Evolutionary conservation across 2,797 vertebrate species (phyloP).

Genomic region (Cirrhinus molitorella): DNA sequence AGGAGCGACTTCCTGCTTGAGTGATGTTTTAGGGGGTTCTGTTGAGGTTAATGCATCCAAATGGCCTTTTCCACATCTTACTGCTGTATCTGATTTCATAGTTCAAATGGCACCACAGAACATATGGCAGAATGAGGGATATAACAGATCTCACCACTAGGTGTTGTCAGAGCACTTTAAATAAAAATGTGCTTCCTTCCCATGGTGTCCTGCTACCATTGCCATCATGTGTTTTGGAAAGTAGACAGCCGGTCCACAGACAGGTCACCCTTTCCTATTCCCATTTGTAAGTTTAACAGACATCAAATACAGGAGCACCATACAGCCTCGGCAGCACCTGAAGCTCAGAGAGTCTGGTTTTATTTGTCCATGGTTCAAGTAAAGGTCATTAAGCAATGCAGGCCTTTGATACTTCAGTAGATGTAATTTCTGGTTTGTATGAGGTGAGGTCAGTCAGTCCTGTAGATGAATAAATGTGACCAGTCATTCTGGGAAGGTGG

Average conservation of each 20-base stretch:
- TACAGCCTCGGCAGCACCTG: neutral
- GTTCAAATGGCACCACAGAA: neutral
- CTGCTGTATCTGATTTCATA: constrained; percentile 7
- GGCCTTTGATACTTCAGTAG: constrained; percentile 49
- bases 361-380: constrained; percentile 38
- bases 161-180: constrained; percentile 53
- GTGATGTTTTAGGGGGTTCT: neutral
- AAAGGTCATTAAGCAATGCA: constrained; percentile 50
- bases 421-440: constrained; percentile 52
- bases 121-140: neutral
- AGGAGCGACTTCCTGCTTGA: neutral
- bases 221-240: neutral
- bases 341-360: constrained; percentile 24
- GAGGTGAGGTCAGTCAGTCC: constrained; percentile 33
- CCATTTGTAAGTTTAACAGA: constrained; percentile 10
- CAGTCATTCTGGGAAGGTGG: constrained; percentile 6
- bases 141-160: constrained; percentile 60
- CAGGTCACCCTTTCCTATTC: constrained; percentile 17
- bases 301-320: constrained; percentile 36
- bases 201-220: neutral
- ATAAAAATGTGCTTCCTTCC: constrained; percentile 25
- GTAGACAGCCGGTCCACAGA: constrained; percentile 19
- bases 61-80: constrained; percentile 8
- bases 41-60: neutral
- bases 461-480: constrained; percentile 15